Evolutionary conservation across 2,113 vertebrate species (phyloP).

Genomic region (Monarcha castaneiventris): DNA sequence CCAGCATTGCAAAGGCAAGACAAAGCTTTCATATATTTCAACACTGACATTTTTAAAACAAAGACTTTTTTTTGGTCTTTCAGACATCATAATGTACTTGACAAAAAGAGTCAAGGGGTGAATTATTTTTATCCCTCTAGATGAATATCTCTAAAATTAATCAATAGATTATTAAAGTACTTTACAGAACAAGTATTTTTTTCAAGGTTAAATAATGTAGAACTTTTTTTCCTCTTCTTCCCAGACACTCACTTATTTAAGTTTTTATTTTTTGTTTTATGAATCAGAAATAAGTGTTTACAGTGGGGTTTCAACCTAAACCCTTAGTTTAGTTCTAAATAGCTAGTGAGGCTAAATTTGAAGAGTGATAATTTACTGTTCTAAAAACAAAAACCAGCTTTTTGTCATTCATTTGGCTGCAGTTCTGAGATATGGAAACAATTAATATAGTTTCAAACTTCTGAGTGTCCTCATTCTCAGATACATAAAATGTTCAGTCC

Average conservation of each 20-base stretch:
- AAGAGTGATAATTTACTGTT: background rate
- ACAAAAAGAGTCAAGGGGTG: background rate
- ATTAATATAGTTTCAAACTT: background rate
- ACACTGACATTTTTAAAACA: constrained; percentile 1
- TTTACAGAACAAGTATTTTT: background rate
- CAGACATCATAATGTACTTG: background rate
- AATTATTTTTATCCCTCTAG: background rate
- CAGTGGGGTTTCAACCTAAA: background rate
- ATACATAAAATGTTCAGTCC: background rate
- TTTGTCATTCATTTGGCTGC: background rate
- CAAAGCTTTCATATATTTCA: background rate
- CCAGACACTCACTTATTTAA: background rate
- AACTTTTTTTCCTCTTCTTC: background rate
- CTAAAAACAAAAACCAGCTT: background rate
- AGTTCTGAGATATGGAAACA: background rate
- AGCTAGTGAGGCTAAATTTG: background rate
- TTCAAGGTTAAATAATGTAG: background rate
- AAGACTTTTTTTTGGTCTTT: background rate
- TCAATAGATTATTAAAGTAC: background rate
- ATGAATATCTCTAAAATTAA: background rate
- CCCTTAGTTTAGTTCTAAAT: background rate
- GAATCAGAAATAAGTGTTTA: background rate
- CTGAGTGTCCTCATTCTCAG: background rate
- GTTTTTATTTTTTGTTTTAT: background rate
- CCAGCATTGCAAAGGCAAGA: background rate